These are phyloP conservation scores for Pachyrhynchus sulphureomaculatus DNA, from an alignment of 1,140 invertebrate genomes.

Conservation along the genomic window DNA sequence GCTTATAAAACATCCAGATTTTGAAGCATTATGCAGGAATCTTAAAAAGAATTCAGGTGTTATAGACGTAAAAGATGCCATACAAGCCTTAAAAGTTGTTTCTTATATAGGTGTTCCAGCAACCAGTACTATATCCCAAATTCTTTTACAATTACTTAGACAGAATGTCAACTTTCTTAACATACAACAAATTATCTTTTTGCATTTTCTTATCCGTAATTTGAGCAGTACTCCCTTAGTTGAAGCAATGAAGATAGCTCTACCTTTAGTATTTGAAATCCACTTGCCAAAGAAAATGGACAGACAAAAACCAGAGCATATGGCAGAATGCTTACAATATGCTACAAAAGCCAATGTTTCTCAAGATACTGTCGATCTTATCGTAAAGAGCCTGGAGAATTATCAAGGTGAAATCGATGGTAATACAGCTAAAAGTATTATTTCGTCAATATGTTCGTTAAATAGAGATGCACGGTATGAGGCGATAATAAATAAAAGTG, in stretches of 20 bases:
- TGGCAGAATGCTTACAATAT: constrained; percentile 57
- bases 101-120: constrained; percentile 57
- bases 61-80: constrained; percentile 56
- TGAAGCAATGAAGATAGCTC: constrained; percentile 60
- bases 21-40: constrained; percentile 54
- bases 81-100: constrained; percentile 60
- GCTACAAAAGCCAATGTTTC: constrained; percentile 54
- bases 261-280: constrained; percentile 64
- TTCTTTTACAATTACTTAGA: constrained; percentile 61
- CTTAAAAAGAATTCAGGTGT: constrained; percentile 56
- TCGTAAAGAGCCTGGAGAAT: constrained; percentile 53
- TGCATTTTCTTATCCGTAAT: constrained; percentile 58
- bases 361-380: constrained; percentile 53
- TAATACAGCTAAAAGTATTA: constrained; percentile 52
- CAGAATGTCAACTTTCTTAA: constrained; percentile 61
- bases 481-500: constrained; percentile 52
- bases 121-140: constrained; percentile 59
- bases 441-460: constrained; percentile 55
- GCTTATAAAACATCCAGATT: constrained; percentile 49
- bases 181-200: constrained; percentile 61
- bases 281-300: constrained; percentile 58
- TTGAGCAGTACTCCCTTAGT: constrained; percentile 56
- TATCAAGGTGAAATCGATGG: constrained; percentile 52
- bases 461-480: constrained; percentile 49
- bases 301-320: constrained; percentile 52